Base-by-base conservation (phyloP, 2,797 vertebrate genomes). In the Peromyscus aztecus region DNA sequence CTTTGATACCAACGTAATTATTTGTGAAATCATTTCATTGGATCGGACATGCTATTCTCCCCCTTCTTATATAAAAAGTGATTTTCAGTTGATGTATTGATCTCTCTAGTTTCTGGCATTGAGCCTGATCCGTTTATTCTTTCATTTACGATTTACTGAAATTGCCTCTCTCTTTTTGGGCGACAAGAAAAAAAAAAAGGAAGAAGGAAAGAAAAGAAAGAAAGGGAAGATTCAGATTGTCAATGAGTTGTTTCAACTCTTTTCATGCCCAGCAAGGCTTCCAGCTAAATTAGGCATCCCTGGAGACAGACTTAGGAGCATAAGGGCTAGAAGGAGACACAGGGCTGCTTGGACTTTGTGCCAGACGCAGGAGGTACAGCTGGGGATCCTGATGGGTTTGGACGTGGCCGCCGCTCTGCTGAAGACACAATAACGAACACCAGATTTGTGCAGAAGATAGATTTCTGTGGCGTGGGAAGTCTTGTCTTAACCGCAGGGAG, bases 81-180 rank as follows among this genome's bases (percentile, higher is more conserved):
- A 57, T 94, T 95, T 96, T 86, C 24, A 37, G 27, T 67, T 77
- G 71, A 75, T 61, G 9, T 27, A 94, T 91, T 65, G 86, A 96
- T 94, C 46, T 5, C n/a, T 75, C 6, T 71, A 14, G 23, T 80
- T 93, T 49, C 61, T 86, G 46, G 37, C 75, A 57, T 67, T 67
- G 75, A 95, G 57, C 80, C 77, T 34, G 43, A 82, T 71, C 71
- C 65, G 40, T 71, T 94, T 80, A 59, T 86, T 94, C 73, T 94
- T 97, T 94, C 84, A 91, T 89, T 84, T 91, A 75, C 89, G 24
- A 78, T 96, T 95, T 93, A 84, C 86, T 95, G 78, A 95, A 95
- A 96, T 93, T 49, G n/a, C 40, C 37, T 78, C 55, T 92, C 24
- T 91, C 43, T 90, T 80, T 80, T n/a, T 29, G 84, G 95, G 52